Evolutionary conservation across 2,797 vertebrate species (phyloP).

Genomic region (Discoglossus pictus): DNA sequence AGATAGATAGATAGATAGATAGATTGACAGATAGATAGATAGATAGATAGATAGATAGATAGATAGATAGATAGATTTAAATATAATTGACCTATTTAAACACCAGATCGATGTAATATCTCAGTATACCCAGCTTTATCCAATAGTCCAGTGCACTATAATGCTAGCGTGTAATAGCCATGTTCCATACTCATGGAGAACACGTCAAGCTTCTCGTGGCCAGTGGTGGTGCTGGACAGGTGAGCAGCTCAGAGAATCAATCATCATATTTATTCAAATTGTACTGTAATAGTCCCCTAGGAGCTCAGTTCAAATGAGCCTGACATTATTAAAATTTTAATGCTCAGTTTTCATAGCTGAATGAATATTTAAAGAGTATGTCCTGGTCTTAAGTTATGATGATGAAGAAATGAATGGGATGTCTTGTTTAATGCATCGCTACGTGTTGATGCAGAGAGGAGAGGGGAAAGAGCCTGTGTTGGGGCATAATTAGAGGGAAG

Average conservation of each 20-base stretch:
- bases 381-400: constrained; percentile 87
- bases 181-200: too few relatives aligned
- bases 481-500: constrained; percentile 48
- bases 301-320: constrained; percentile 80
- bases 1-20: too few relatives aligned
- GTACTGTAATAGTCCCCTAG: constrained; percentile 78
- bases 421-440: constrained; percentile 79
- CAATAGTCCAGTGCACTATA: too few relatives aligned
- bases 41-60: too few relatives aligned
- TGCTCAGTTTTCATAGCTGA: constrained; percentile 84
- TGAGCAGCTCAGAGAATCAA: constrained; percentile 73
- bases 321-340: constrained; percentile 88
- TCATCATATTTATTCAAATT: constrained; percentile 83
- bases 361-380: constrained; percentile 86
- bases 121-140: too few relatives aligned
- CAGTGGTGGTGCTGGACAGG: constrained; percentile 66
- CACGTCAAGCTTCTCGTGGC: constrained; percentile 23
- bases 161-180: too few relatives aligned
- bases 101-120: too few relatives aligned
- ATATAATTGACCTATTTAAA: too few relatives aligned
- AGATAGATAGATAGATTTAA: too few relatives aligned
- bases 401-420: constrained; percentile 91
- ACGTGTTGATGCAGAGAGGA: constrained; percentile 64
- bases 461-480: constrained; percentile 43
- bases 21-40: too few relatives aligned